Conservation (phyloP, 2,888 invertebrate genomes). For the Thelaira solivaga region DNA sequence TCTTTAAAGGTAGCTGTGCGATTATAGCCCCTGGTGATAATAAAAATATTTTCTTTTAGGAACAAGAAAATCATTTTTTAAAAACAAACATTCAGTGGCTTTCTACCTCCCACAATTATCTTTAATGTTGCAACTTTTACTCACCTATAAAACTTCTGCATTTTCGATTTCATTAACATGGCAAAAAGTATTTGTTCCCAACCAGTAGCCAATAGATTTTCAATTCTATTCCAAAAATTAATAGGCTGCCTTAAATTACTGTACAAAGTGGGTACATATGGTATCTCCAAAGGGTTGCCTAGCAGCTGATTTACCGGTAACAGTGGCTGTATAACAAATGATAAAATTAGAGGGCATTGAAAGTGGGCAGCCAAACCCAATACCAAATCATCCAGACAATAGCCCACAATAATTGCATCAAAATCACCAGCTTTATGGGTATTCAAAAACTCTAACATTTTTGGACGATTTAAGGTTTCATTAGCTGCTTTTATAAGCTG, state of each 20-base stretch:
- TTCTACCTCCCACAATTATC: too few species aligned
- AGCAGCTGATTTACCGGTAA: conserved; percentile 62
- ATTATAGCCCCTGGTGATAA: too few species aligned
- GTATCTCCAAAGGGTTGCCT: conserved; percentile 69
- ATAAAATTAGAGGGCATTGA: conserved; percentile 70
- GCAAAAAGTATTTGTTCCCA: too few species aligned
- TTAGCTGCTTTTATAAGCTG: conserved; percentile 70
- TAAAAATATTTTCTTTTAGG: too few species aligned
- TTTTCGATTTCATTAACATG: too few species aligned
- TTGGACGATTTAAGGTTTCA: conserved; percentile 13
- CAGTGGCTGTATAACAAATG: conserved; percentile 66
- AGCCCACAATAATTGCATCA: conserved; percentile 72
- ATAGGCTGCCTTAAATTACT: conserved; percentile 61
- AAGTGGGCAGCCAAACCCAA: conserved; percentile 73
- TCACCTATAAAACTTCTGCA: too few species aligned
- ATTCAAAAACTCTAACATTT: conserved; percentile 62
- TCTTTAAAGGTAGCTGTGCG: too few species aligned
- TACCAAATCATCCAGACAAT: conserved; percentile 70
- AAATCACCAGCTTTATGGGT: conserved; percentile 64
- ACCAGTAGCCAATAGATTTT: too few species aligned
- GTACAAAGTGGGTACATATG: conserved; percentile 67
- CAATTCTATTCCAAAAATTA: conserved; percentile 63
- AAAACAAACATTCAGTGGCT: too few species aligned
- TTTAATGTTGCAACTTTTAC: too few species aligned
- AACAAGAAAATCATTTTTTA: too few species aligned